phyloP scores from a whole-genome alignment of 2,797 vertebrate species.

The Schizopygopsis malacanthus region DNA sequence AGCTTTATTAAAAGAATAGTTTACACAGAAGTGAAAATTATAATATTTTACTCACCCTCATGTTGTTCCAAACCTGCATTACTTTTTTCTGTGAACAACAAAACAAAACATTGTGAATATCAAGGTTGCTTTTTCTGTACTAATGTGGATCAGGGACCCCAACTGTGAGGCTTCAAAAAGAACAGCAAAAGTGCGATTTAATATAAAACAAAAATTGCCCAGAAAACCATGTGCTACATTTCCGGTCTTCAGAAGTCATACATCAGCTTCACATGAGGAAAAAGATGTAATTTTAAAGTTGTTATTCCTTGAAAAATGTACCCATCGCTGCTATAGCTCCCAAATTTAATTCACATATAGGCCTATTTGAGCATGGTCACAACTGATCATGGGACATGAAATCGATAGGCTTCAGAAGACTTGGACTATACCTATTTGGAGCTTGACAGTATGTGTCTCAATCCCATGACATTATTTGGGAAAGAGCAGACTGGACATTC shows the following conservation, averaged over 20 bases:
- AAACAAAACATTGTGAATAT: neutral
- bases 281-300: neutral
- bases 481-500: neutral
- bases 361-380: neutral
- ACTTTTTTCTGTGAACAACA: no score
- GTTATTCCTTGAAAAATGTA: neutral
- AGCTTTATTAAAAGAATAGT: neutral
- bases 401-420: neutral
- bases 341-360: neutral
- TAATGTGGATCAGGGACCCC: neutral
- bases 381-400: neutral
- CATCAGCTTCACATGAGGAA: neutral
- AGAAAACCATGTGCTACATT: neutral
- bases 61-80: neutral
- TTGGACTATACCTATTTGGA: neutral
- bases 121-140: neutral
- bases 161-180: neutral
- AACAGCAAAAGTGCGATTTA: neutral
- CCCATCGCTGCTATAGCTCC: neutral
- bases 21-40: neutral
- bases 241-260: no score
- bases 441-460: neutral
- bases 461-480: neutral
- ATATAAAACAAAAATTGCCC: neutral
- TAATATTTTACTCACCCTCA: neutral